phyloP scores from a whole-genome alignment of 1,140 invertebrate genomes.

The Lethrus apterus region DNA sequence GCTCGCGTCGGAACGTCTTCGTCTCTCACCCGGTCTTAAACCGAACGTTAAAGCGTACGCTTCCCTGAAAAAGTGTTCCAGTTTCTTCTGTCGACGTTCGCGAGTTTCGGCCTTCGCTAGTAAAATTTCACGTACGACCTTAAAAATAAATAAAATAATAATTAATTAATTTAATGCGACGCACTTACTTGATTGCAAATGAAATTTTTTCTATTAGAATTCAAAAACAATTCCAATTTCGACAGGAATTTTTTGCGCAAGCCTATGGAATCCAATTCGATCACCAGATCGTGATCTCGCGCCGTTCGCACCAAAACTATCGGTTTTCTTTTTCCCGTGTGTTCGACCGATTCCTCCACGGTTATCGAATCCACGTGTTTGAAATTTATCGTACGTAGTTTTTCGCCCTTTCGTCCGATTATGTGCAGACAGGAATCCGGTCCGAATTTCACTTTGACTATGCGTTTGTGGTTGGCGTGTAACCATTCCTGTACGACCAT shows the following conservation, averaged over 20 bases:
- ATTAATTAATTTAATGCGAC: neutral
- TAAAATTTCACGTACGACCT: conserved; percentile 73
- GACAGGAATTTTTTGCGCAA: conserved; percentile 82
- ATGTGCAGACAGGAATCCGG: conserved; percentile 77
- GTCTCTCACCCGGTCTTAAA: conserved; percentile 64
- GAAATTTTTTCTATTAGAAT: conserved; percentile 74
- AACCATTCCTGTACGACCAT: conserved; percentile 94
- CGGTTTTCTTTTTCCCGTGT: conserved; percentile 75
- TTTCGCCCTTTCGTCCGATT: conserved; percentile 83
- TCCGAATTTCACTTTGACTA: conserved; percentile 85
- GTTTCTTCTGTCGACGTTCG: conserved; percentile 83
- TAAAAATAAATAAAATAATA: conserved; percentile 28
- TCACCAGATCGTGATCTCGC: conserved; percentile 92
- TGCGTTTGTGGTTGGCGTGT: conserved; percentile 83
- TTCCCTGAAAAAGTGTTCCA: conserved; percentile 98
- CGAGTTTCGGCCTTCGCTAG: conserved; percentile 91
- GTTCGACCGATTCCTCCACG: conserved; percentile 75
- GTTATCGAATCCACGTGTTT: conserved; percentile 65
- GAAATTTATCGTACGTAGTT: conserved; percentile 73
- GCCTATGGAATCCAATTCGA: conserved; percentile 80
- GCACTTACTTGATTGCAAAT: conserved; percentile 54
- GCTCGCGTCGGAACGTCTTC: conserved; percentile 60
- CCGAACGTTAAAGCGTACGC: conserved; percentile 94
- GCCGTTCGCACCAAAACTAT: conserved; percentile 80
- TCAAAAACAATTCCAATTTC: conserved; percentile 79